phyloP scores from a whole-genome alignment of 2,113 vertebrate species.

The Sardina pilchardus region DNA sequence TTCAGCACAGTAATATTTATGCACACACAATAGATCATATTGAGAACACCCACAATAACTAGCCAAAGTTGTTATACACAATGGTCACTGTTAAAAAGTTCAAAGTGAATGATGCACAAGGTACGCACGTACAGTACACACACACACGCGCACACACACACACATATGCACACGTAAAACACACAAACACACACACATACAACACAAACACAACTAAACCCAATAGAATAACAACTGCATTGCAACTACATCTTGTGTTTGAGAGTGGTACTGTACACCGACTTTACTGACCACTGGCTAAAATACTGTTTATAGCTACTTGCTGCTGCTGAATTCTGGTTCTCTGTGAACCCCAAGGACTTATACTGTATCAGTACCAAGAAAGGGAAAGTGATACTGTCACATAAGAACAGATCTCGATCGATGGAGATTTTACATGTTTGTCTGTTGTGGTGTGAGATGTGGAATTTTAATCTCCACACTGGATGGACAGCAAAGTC shows the following conservation, averaged over 20 bases:
- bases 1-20: conserved; percentile 7
- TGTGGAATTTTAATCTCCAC: neutral
- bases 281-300: neutral
- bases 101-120: neutral
- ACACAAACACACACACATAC: neutral
- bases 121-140: conserved; percentile 5
- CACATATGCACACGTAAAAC: neutral
- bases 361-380: no score
- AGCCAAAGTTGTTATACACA: conserved; percentile 6
- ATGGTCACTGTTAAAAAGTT: neutral
- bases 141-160: neutral
- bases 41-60: conserved; percentile 20
- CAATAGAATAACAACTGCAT: neutral
- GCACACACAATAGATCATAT: neutral
- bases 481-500: neutral
- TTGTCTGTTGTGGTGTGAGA: no score
- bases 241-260: neutral
- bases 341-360: no score
- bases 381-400: neutral
- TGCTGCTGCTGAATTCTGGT: no score
- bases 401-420: neutral
- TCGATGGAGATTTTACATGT: neutral
- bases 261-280: neutral
- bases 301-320: neutral
- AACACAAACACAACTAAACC: neutral